Conservation (phyloP, 2,888 invertebrate genomes). For the Cylindroiulus punctatus region DNA sequence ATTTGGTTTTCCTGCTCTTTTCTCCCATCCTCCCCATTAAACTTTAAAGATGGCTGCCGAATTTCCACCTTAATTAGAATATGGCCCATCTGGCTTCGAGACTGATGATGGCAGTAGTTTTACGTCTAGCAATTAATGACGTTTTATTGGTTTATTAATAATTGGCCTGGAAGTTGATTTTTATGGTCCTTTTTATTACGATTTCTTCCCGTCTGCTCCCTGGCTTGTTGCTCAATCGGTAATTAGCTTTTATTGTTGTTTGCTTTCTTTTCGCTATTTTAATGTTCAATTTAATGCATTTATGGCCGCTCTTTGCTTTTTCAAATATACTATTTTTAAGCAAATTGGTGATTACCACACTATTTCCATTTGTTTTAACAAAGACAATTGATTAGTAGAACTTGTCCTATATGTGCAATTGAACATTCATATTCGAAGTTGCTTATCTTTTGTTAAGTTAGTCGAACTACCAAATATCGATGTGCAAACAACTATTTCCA, state of each 20-base stretch:
- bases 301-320: conserved; percentile 15
- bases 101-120: not conserved
- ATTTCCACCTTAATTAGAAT: conserved; percentile 36
- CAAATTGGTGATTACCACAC: not conserved
- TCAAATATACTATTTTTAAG: not conserved
- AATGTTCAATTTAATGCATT: conserved; percentile 3
- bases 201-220: conserved; percentile 36
- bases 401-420: not conserved
- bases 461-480: no score
- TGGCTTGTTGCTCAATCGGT: conserved; percentile 43
- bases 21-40: not conserved
- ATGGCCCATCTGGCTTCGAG: not conserved
- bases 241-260: conserved; percentile 43
- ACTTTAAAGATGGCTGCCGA: not conserved
- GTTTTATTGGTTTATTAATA: conserved; percentile 45
- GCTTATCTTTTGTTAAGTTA: not conserved
- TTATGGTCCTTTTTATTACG: conserved; percentile 22
- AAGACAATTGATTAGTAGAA: not conserved
- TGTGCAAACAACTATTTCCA: not conserved
- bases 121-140: not conserved
- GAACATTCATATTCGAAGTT: not conserved
- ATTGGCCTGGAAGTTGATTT: conserved; percentile 43
- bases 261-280: not conserved
- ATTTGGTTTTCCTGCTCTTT: not conserved
- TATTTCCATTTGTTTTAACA: not conserved